These are phyloP conservation scores for Podarcis raffonei DNA, from an alignment of 2,113 vertebrate species.

Conservation along the genomic window DNA sequence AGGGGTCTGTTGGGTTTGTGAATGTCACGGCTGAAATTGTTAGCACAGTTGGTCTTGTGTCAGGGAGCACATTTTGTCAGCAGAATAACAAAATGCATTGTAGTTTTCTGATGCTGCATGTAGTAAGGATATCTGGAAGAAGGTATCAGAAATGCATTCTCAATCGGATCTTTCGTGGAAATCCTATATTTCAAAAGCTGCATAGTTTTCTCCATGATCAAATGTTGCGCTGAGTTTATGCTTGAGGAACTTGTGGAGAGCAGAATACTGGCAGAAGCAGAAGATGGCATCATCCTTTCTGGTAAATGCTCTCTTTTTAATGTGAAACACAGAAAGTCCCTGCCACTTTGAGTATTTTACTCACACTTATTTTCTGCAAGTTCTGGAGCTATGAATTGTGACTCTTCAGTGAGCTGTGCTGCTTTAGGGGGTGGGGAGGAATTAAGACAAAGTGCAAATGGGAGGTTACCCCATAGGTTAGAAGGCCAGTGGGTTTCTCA, in stretches of 20 bases:
- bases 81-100: slow-evolving; percentile 36
- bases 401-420: slow-evolving; percentile 37
- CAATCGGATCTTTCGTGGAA: neutral
- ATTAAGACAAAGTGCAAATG: neutral
- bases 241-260: fast-evolving
- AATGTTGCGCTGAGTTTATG: slow-evolving; percentile 4
- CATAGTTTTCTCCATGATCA: neutral
- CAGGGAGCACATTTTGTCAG: slow-evolving; percentile 44
- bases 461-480: slow-evolving; percentile 34
- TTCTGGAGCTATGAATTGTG: slow-evolving; percentile 27
- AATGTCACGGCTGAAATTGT: slow-evolving; percentile 29
- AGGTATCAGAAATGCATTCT: neutral
- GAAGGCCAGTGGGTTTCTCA: neutral
- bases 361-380: slow-evolving; percentile 6
- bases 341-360: neutral
- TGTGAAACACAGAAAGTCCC: slow-evolving; percentile 17
- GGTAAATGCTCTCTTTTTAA: slow-evolving; percentile 8
- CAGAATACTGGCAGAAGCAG: neutral
- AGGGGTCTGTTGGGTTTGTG: slow-evolving; percentile 30
- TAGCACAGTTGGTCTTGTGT: neutral
- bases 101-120: neutral
- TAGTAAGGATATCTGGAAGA: slow-evolving; percentile 8
- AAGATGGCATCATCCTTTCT: slow-evolving; percentile 15
- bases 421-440: neutral
- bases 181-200: neutral